These are phyloP conservation scores for Drosophila lowei DNA, from an alignment of 1,140 invertebrate genomes.

Conservation along the genomic window DNA sequence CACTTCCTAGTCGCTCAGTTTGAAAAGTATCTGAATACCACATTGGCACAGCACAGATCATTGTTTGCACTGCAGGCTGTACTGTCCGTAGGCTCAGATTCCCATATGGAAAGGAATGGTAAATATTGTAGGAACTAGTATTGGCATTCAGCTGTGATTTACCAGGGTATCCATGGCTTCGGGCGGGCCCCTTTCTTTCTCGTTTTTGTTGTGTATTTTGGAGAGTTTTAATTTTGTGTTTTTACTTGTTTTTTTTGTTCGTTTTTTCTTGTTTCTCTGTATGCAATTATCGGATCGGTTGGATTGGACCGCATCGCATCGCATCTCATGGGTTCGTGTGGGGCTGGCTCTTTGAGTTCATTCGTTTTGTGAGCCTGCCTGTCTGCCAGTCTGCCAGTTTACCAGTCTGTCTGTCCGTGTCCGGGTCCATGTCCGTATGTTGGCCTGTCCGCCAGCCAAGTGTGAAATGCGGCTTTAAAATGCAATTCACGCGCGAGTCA, in stretches of 20 bases:
- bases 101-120: too few relatives aligned
- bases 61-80: too few relatives aligned
- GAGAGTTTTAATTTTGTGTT: constrained; percentile 23
- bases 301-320: constrained; percentile 16
- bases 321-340: constrained; percentile 16
- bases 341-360: constrained; percentile 2
- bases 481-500: constrained; percentile 52
- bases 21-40: too few relatives aligned
- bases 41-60: too few relatives aligned
- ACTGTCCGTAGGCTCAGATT: too few relatives aligned
- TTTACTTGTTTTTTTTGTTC: too few relatives aligned
- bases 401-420: constrained; percentile 22
- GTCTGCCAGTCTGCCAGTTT: not conserved
- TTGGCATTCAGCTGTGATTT: too few relatives aligned
- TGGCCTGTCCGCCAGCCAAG: not conserved
- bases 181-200: not conserved
- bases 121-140: too few relatives aligned
- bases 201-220: constrained; percentile 4
- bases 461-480: constrained; percentile 23
- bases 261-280: constrained; percentile 14
- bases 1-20: too few relatives aligned
- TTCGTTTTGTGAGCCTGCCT: constrained; percentile 15
- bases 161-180: too few relatives aligned
- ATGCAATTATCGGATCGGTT: constrained; percentile 37
- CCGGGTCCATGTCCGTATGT: not conserved